A percentile compares a stretch with the other conserved stretches of the same genome.
Conservation (phyloP, 2,797 vertebrate genomes). For the Uromys caudimaculatus region DNA sequence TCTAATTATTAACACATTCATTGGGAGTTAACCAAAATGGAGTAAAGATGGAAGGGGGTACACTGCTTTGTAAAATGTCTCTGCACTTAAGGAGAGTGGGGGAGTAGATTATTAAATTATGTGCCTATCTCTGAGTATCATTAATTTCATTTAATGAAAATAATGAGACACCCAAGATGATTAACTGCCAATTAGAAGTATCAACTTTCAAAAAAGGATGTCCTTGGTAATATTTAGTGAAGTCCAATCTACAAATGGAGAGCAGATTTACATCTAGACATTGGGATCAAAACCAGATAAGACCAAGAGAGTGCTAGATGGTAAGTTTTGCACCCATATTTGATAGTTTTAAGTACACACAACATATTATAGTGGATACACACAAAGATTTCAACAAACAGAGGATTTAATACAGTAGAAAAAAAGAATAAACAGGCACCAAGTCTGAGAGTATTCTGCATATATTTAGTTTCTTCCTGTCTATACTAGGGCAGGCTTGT, state of each 20-base stretch:
- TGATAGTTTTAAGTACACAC: background rate
- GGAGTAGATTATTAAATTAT: background rate
- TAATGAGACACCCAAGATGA: background rate
- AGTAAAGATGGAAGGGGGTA: background rate
- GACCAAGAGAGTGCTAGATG: background rate
- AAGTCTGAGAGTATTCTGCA: background rate
- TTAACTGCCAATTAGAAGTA: background rate
- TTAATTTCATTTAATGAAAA: background rate
- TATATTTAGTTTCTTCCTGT: background rate
- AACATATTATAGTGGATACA: background rate
- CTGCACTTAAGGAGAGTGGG: background rate
- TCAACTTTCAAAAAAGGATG: background rate
- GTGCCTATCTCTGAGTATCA: background rate
- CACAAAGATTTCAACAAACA: background rate
- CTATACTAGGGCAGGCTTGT: background rate
- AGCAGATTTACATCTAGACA: background rate
- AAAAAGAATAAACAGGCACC: background rate
- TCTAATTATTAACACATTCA: background rate
- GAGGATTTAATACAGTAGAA: background rate
- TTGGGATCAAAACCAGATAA: background rate
- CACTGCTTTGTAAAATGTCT: background rate
- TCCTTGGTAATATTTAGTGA: background rate
- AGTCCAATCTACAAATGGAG: background rate
- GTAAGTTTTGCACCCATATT: background rate
- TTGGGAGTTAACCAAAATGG: background rate